Evolutionary conservation across 1,140 invertebrate genomes (phyloP).

Genomic region (Prorops nasuta): DNA sequence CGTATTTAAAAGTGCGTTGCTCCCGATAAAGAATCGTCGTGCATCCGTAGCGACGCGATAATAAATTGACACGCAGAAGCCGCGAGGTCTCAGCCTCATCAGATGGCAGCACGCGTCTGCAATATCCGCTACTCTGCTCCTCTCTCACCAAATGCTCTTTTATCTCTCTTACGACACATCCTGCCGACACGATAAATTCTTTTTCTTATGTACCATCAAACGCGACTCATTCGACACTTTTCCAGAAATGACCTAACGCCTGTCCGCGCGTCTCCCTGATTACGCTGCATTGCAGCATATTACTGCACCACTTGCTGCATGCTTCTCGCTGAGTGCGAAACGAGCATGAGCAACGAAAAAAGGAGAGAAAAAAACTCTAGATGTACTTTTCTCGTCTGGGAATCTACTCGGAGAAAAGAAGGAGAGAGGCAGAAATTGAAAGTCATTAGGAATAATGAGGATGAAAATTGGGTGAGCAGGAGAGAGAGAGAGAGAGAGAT

Average conservation of each 20-base stretch:
- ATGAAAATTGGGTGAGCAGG: background rate
- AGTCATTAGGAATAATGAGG: slow-evolving; percentile 8
- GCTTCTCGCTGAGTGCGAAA: no score
- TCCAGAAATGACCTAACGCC: no score
- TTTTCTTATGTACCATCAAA: no score
- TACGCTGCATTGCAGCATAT: no score
- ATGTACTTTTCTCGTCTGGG: no score
- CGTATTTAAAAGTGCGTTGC: background rate
- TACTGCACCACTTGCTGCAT: no score
- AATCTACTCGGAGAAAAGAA: background rate
- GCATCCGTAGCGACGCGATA: background rate
- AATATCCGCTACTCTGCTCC: background rate
- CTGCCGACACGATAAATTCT: no score
- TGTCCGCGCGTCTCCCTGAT: no score
- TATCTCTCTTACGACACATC: background rate
- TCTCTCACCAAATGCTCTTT: background rate
- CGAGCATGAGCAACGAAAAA: no score
- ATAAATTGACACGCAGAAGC: background rate
- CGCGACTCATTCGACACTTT: no score
- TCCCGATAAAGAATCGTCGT: background rate
- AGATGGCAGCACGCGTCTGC: background rate
- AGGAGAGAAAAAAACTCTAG: no score
- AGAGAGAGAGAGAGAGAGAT: background rate
- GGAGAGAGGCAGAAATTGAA: no score
- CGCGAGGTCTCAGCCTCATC: background rate